Conservation (phyloP, 2,797 vertebrate species). For the Prunella strophiata region DNA sequence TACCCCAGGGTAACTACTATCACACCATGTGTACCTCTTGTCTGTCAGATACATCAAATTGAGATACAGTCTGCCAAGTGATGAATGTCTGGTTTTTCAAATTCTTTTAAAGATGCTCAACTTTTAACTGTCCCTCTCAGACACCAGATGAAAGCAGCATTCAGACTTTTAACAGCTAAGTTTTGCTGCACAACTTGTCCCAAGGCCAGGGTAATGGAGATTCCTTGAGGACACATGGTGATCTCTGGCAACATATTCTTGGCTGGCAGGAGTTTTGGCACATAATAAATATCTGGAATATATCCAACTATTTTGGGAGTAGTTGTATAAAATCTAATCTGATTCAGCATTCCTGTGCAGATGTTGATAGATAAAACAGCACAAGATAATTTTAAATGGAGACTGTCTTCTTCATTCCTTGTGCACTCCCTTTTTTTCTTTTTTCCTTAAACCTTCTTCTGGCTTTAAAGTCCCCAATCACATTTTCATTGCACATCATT, state of each 20-base stretch:
- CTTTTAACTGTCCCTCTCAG: background rate
- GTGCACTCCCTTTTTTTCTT: background rate
- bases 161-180: background rate
- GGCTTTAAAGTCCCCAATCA: background rate
- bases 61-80: background rate
- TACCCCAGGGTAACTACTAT: background rate
- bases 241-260: background rate
- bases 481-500: background rate
- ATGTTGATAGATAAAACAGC: background rate
- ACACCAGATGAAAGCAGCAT: background rate
- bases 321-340: background rate
- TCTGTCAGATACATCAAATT: background rate
- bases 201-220: background rate
- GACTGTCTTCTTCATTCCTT: background rate
- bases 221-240: background rate
- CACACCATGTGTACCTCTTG: background rate
- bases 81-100: background rate
- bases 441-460: background rate
- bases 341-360: background rate
- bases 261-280: background rate
- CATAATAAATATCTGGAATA: background rate
- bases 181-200: background rate
- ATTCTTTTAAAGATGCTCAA: background rate
- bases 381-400: background rate
- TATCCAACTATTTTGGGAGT: background rate